A percentile compares a stretch with the other conserved stretches of the same genome.
phyloP scores from a whole-genome alignment of 1,140 invertebrate species.

The Nasonia longicornis region DNA sequence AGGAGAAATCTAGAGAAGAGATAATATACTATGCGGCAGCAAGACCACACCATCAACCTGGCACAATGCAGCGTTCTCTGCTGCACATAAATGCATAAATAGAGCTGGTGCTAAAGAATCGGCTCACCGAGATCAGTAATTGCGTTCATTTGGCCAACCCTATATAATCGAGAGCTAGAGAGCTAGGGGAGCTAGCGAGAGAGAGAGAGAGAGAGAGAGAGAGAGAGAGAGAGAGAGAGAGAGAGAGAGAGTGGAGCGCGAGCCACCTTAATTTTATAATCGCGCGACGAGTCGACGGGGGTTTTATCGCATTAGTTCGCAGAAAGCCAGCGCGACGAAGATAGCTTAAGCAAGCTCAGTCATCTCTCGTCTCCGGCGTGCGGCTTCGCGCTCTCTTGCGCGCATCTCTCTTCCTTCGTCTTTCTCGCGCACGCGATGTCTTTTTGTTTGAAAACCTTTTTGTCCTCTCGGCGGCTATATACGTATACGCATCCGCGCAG shows the following conservation, averaged over 20 bases:
- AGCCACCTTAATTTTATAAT: conserved; percentile 30
- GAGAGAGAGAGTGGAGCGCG: too few relatives aligned
- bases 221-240: too few relatives aligned
- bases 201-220: too few relatives aligned
- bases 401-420: background rate
- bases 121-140: conserved; percentile 25
- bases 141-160: conserved; percentile 16
- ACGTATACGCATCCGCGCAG: background rate
- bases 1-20: background rate
- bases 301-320: background rate
- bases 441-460: conserved; percentile 42
- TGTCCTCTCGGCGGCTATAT: background rate
- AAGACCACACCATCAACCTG: too few relatives aligned
- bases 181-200: background rate
- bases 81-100: too few relatives aligned
- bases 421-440: conserved; percentile 11
- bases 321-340: background rate
- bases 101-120: conserved; percentile 6
- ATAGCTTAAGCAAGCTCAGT: background rate
- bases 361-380: background rate
- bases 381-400: background rate
- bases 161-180: background rate
- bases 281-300: background rate
- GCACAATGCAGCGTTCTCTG: background rate
- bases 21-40: too few relatives aligned